Evolutionary conservation across 2,797 vertebrate species (phyloP).

Genomic region (Balearica regulorum): DNA sequence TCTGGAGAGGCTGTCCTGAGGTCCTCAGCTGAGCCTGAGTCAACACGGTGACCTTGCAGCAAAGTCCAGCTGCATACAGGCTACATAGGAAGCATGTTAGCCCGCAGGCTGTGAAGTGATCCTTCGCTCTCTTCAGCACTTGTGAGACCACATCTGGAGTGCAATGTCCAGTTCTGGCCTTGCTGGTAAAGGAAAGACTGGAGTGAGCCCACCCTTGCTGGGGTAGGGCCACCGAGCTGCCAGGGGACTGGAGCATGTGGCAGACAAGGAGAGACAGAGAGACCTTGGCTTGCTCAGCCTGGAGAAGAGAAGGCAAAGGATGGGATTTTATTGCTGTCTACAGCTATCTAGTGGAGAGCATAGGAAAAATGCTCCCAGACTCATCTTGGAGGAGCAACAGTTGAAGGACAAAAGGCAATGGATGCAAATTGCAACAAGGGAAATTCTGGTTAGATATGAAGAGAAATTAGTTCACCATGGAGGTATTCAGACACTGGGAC

Average conservation of each 20-base stretch:
- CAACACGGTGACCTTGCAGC: not conserved
- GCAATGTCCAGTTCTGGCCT: not conserved
- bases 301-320: not conserved
- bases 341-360: not conserved
- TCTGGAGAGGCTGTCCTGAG: not conserved
- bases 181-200: not conserved
- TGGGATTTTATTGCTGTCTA: not conserved
- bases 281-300: not conserved
- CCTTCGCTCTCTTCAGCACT: not conserved
- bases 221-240: not conserved
- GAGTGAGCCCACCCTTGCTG: not conserved
- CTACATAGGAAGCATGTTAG: rapidly evolving
- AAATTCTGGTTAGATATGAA: not conserved
- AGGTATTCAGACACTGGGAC: not conserved
- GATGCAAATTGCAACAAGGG: not conserved
- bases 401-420: not conserved
- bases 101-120: not conserved
- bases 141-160: too few relatives aligned
- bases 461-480: not conserved
- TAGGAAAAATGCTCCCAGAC: not conserved
- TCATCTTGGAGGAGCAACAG: not conserved
- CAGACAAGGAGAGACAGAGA: rapidly evolving
- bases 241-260: not conserved
- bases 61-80: not conserved
- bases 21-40: too few relatives aligned